Percentiles rank a stretch among this genome's conserved stretches.
phyloP scores from a whole-genome alignment of 2,797 vertebrate genomes.

The Uromys caudimaculatus region DNA sequence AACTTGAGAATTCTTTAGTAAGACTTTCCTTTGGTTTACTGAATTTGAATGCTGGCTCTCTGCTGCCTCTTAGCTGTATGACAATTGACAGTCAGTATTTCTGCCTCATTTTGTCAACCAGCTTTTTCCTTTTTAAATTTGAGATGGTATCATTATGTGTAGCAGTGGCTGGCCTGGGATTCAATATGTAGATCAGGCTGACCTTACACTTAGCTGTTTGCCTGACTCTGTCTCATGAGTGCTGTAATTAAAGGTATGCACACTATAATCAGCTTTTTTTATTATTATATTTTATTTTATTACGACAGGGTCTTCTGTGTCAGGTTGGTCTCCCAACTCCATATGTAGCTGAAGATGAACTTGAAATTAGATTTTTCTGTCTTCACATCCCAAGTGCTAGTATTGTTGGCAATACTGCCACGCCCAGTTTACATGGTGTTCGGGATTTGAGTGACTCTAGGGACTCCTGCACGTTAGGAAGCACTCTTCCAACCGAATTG shows the following conservation, averaged over 20 bases:
- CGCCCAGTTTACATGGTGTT: not conserved
- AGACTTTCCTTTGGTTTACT: not conserved
- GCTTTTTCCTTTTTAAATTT: not conserved
- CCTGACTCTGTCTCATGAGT: not conserved
- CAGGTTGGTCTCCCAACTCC: not conserved
- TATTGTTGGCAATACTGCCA: not conserved
- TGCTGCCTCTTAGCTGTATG: not conserved
- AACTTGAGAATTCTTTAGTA: conserved; percentile 6
- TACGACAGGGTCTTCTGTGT: not conserved
- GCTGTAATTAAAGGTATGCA: not conserved
- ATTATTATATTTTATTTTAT: not conserved
- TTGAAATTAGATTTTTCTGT: not conserved
- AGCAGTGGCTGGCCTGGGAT: not conserved
- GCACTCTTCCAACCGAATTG: not conserved
- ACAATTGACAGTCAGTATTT: not conserved
- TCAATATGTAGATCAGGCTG: not conserved
- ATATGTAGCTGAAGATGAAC: not conserved
- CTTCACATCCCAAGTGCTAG: not conserved
- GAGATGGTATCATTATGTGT: not conserved
- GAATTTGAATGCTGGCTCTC: conserved; percentile 46
- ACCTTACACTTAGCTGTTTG: not conserved
- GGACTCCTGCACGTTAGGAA: not conserved
- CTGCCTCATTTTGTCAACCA: not conserved
- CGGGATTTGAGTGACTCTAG: not conserved
- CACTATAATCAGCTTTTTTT: not conserved